Base-by-base conservation (phyloP, 1,140 invertebrate genomes). In the Diachasma alloeum region DNA sequence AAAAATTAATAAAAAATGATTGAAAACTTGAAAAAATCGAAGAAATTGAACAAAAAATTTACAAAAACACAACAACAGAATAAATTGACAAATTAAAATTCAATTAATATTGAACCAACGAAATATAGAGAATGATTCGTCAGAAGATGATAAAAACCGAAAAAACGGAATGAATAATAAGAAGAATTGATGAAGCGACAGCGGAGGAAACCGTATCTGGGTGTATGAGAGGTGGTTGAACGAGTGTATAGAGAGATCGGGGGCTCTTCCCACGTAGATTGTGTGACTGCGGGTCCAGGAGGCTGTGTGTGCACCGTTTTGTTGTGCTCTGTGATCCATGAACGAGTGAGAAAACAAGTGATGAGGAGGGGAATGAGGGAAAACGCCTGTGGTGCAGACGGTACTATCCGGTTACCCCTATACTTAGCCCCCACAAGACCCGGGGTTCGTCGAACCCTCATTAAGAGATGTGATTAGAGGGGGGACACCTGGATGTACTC, bases 231-330 rank as follows among this genome's bases (percentile, higher is more conserved):
- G 39, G 59, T 26, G 59, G 15, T 26, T 48, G 15, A 48, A 48
- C 44, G n/a, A 22, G 42, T 72, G 9, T 31, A 46, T 42, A 73
- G 75, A 74, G 67, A 24, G 79, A 69, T 79, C 72, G 75, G 77
- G 31, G 76, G 76, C 48, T 66, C 83, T 88, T 88, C 88, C 85
- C 88, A 89, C 87, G 87, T 88, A 87, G 87, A 87, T 88, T 87
- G 83, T 84, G 80, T 89, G 82, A 86, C 87, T 87, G 87, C 84
- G 84, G 87, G 88, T 79, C 72, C 9, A 69, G 59, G 77, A 81
- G 73, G 44, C 70, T 72, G 75, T 19, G 39, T 19, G 31, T 11
- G 5, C 4, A 36, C 17, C 31, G 11, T 67, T 67, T 17, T 67
- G 37, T 74, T 44, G 37, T 44, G 31, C 17, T 46, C 22, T 80